Evolutionary conservation across 1,140 invertebrate genomes (phyloP), one percentile per base, ranked within the genome.

Genomic region (Temnothorax longispinosus): DNA sequence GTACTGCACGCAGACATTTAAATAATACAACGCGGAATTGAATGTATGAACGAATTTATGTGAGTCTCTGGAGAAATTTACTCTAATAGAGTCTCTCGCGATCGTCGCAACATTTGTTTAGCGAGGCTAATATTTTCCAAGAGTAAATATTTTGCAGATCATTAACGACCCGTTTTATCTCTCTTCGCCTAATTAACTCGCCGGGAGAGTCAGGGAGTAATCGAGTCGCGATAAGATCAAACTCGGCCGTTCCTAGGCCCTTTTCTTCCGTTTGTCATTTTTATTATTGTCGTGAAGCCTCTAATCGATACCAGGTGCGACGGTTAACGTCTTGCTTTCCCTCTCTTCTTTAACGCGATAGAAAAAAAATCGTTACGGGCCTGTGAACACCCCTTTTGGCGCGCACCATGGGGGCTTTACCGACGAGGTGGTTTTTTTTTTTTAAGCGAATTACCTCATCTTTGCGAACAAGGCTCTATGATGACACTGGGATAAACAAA

Each of bases 301-400:
- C 67, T 78, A 77, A 90, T 92, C 90, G 88, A 92, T 92, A 87
- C 87, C 92, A 92, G 91, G 89, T 92, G 92, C 85, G 56, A 85
- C n/a, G 72, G 56, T 69, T 91, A 91, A 92, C 91, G 88, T 41
- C 65, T 47, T 54, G 52, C 52, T 54, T 4, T 47, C 72, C 87
- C 85, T 41, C 62, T 54, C 77, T 89, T 27, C 27, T 82, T 88
- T 91, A 89, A 84, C 74, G 54, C 56, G 27, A 15, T 52, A 35
- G 62, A 50, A 78, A 60, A 67, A 88, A 88, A 86, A 82, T 87
- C 78, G 72, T 74, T 86, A 77, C 76, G 84, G 78, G 54, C 67
- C 85, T 78, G 75, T 58, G 56, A 86, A 76, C 75, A 90, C 86
- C 88, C 89, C 74, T 87, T 21, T 6, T 54, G 15, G 21, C 32